Percentiles rank a stretch among this genome's conserved stretches.
Evolutionary conservation across 2,113 vertebrate species (phyloP).

Genomic region (Percina caprodes): DNA sequence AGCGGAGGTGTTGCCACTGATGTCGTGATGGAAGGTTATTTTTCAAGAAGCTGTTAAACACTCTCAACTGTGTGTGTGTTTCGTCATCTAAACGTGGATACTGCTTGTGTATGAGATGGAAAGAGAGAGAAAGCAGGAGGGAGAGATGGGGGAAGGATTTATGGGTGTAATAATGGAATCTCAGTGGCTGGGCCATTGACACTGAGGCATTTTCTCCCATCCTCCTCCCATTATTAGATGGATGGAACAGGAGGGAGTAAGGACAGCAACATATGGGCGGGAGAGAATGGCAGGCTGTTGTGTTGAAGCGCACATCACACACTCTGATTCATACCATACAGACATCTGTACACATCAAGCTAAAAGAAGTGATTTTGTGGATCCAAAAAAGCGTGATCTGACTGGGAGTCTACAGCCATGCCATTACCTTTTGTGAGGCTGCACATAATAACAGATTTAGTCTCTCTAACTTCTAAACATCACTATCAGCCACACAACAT

Average conservation of each 20-base stretch:
- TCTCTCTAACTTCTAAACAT: too few relatives aligned
- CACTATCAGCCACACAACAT: too few relatives aligned
- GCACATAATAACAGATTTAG: too few relatives aligned
- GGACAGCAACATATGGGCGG: slow-evolving; percentile 64
- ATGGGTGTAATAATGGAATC: slow-evolving; percentile 80
- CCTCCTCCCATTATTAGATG: slow-evolving; percentile 73
- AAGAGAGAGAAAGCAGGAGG: not conserved
- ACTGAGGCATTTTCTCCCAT: slow-evolving; percentile 75
- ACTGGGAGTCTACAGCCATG: not conserved
- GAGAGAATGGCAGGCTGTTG: slow-evolving; percentile 45
- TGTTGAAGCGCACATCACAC: slow-evolving; percentile 38
- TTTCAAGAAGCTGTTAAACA: slow-evolving; percentile 43
- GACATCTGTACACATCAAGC: slow-evolving; percentile 18
- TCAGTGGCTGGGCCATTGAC: slow-evolving; percentile 71
- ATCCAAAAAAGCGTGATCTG: not conserved
- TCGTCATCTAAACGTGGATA: slow-evolving; percentile 38
- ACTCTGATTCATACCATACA: slow-evolving; percentile 34
- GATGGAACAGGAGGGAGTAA: slow-evolving; percentile 68
- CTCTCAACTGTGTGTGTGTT: slow-evolving; percentile 24
- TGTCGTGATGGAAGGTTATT: slow-evolving; percentile 59
- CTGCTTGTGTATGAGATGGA: slow-evolving; percentile 10
- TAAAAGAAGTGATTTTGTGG: slow-evolving; percentile 13
- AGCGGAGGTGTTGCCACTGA: slow-evolving; percentile 47
- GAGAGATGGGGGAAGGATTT: slow-evolving; percentile 64
- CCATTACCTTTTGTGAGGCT: too few relatives aligned